These are phyloP conservation scores for Pomatostomus ruficeps DNA, from an alignment of 2,113 vertebrate species.

Conservation along the genomic window DNA sequence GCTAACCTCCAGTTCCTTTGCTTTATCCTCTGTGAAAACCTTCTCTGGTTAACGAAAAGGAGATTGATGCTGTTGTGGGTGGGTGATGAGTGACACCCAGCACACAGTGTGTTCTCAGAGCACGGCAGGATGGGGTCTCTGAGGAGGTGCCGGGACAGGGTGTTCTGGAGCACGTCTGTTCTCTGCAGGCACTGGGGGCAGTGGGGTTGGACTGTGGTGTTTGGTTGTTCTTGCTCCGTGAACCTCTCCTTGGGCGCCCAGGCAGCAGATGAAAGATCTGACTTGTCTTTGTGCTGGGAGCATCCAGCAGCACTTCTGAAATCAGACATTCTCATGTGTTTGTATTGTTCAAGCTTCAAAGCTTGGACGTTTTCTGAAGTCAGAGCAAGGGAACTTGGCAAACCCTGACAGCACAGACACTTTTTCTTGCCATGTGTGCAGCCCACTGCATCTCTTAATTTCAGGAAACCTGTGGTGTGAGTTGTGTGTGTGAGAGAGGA, in stretches of 20 bases:
- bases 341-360: neutral
- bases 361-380: neutral
- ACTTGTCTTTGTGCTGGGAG: neutral
- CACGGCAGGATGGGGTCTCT: neutral
- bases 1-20: neutral
- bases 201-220: neutral
- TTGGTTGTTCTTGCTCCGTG: neutral
- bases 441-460: neutral
- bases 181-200: neutral
- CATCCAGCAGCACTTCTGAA: neutral
- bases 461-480: neutral
- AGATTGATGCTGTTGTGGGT: neutral
- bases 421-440: fast-evolving
- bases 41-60: neutral
- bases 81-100: neutral
- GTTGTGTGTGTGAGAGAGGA: neutral
- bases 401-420: neutral
- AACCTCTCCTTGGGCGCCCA: neutral
- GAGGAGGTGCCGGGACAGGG: neutral
- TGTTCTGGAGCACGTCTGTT: neutral
- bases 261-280: neutral
- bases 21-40: neutral
- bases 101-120: neutral
- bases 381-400: neutral
- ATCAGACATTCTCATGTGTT: neutral